Evolutionary conservation across 2,113 vertebrate species (phyloP).

Genomic region (Myotis davidii): DNA sequence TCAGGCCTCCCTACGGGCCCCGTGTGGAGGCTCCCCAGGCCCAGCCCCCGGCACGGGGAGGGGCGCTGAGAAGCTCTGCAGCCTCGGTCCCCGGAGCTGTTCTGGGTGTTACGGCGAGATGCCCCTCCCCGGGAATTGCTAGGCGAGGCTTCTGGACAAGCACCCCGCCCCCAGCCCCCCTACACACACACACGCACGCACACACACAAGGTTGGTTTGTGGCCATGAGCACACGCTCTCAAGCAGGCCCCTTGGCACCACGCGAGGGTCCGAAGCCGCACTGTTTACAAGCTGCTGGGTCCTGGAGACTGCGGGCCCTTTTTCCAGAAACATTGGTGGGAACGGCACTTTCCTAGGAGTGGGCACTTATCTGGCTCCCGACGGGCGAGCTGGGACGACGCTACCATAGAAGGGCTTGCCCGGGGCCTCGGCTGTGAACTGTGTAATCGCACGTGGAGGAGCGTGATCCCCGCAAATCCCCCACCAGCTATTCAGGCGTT

Average conservation of each 20-base stretch:
- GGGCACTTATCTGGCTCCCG: not conserved
- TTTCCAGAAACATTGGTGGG: conserved; percentile 36
- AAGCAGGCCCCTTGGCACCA: conserved; percentile 62
- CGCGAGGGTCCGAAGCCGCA: conserved; percentile 37
- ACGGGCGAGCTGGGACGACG: not conserved
- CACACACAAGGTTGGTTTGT: not conserved
- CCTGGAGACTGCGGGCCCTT: conserved; percentile 8
- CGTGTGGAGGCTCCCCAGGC: not conserved
- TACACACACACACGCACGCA: accelerated
- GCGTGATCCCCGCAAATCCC: not conserved
- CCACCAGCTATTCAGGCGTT: conserved; percentile 47
- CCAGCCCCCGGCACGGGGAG: not conserved
- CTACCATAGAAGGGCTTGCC: conserved; percentile 40
- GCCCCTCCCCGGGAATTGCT: not conserved
- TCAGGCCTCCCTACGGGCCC: not conserved
- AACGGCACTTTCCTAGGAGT: conserved; percentile 4
- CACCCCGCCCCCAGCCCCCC: not conserved
- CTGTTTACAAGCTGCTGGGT: conserved; percentile 62
- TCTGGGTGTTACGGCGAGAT: not conserved
- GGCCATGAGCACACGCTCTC: conserved; percentile 66
- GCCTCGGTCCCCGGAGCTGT: accelerated
- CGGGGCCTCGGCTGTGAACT: not conserved
- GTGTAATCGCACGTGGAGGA: not conserved
- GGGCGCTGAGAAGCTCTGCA: not conserved
- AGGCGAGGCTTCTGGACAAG: conserved; percentile 60